Percentiles rank a stretch among this genome's conserved stretches.
Conservation (phyloP, 2,113 vertebrate genomes). For the Hystrix cristata region DNA sequence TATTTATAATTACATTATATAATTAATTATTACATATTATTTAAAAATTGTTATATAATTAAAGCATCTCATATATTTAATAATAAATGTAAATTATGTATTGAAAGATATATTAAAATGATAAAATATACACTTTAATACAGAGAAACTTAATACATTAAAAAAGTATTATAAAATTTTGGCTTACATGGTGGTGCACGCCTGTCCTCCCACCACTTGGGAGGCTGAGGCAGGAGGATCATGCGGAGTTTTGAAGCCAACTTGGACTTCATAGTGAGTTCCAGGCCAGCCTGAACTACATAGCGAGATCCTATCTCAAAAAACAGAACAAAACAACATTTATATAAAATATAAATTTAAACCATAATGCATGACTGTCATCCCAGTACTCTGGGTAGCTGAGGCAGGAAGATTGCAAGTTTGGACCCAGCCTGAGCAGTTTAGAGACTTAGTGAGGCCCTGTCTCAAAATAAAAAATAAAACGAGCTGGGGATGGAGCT, state of each 20-base stretch:
- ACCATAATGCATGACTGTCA: too few relatives aligned
- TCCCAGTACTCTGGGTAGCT: too few relatives aligned
- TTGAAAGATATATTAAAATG: not conserved
- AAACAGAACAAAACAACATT: not conserved
- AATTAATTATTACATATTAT: not conserved
- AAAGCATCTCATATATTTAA: not conserved
- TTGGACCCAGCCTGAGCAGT: too few relatives aligned
- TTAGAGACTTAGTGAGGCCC: not conserved
- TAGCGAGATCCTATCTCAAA: not conserved
- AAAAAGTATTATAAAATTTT: not conserved
- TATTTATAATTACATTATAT: not conserved
- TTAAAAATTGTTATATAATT: not conserved
- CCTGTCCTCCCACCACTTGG: not conserved
- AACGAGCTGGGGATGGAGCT: not conserved
- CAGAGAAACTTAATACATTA: not conserved
- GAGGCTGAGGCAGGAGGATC: not conserved
- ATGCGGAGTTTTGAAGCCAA: too few relatives aligned
- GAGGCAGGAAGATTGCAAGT: too few relatives aligned
- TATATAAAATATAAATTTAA: too few relatives aligned
- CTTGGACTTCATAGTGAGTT: not conserved
- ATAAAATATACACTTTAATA: not conserved
- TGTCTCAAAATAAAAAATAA: not conserved
- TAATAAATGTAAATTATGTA: not conserved
- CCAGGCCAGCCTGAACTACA: not conserved
- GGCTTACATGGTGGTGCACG: not conserved